These are phyloP conservation scores for Dermochelys coriacea DNA, from an alignment of 2,797 vertebrate species.

Conservation along the genomic window DNA sequence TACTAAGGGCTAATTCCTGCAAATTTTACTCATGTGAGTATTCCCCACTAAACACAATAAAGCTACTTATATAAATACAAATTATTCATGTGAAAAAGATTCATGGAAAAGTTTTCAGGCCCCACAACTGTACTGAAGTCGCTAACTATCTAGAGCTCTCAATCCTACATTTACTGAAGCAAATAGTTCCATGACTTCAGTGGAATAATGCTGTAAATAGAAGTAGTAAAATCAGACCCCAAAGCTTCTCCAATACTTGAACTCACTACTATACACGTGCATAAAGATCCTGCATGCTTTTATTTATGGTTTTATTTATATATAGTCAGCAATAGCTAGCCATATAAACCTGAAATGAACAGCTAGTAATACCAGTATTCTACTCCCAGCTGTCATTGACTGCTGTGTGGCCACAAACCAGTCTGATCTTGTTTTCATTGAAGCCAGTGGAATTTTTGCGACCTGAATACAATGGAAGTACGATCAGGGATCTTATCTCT, in stretches of 20 bases:
- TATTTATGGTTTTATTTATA: no score
- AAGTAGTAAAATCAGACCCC: not conserved
- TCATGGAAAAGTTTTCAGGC: not conserved
- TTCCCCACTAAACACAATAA: not conserved
- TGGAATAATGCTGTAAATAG: not conserved
- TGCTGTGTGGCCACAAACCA: not conserved
- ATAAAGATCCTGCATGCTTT: not conserved
- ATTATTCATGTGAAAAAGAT: not conserved
- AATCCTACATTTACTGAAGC: not conserved
- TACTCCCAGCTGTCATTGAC: not conserved
- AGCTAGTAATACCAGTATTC: not conserved
- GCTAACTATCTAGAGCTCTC: not conserved
- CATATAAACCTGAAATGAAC: not conserved
- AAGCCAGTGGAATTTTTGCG: not conserved
- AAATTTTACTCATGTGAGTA: not conserved
- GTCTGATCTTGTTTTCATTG: not conserved
- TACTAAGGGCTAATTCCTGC: not conserved
- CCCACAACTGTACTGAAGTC: not conserved
- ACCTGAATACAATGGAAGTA: not conserved
- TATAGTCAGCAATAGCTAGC: not conserved
- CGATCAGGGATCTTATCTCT: not conserved
- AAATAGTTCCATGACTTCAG: not conserved
- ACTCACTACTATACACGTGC: not conserved
- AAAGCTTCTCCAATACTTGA: not conserved
- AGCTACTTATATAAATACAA: not conserved